Evolutionary conservation across 2,888 invertebrate species (phyloP).

Genomic region (Patella caerulea): DNA sequence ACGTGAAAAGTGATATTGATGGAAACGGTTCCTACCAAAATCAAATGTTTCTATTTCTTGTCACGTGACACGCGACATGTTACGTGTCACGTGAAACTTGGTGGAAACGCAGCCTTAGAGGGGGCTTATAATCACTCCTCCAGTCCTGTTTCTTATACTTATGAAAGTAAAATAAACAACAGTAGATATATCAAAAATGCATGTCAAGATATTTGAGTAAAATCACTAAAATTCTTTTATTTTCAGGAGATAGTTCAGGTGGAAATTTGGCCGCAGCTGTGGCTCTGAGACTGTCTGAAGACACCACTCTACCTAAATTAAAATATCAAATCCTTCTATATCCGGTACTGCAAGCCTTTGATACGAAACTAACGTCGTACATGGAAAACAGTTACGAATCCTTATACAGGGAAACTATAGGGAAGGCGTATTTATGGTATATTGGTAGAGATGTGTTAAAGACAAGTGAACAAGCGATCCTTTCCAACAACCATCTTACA

Average conservation of each 20-base stretch:
- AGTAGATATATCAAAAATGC: no score
- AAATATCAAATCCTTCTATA: constrained; percentile 49
- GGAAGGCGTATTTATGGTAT: constrained; percentile 30
- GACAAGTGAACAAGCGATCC: constrained; percentile 11
- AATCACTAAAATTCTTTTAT: no score
- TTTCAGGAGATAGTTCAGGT: constrained; percentile 54
- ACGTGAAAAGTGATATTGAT: no score
- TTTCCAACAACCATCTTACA: constrained; percentile 41
- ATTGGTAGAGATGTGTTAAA: constrained; percentile 13
- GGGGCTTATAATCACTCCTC: no score
- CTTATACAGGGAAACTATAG: constrained; percentile 22
- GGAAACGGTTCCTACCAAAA: no score
- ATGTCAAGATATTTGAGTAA: no score
- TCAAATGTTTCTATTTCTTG: no score
- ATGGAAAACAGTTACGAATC: constrained; percentile 18
- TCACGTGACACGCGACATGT: no score
- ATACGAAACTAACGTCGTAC: constrained; percentile 57
- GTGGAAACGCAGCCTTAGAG: no score
- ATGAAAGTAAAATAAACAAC: no score
- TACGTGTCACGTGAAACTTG: no score
- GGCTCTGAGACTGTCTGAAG: constrained; percentile 39
- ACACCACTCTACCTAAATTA: constrained; percentile 30
- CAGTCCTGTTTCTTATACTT: no score
- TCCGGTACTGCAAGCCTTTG: constrained; percentile 66
- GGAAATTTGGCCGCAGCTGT: constrained; percentile 55